Evolutionary conservation across 30 jellyfish, hydroid and myxozoan species (phyloP), one percentile per base, ranked within the genome.

Genomic region (Hydractinia symbiolongicarpus): DNA sequence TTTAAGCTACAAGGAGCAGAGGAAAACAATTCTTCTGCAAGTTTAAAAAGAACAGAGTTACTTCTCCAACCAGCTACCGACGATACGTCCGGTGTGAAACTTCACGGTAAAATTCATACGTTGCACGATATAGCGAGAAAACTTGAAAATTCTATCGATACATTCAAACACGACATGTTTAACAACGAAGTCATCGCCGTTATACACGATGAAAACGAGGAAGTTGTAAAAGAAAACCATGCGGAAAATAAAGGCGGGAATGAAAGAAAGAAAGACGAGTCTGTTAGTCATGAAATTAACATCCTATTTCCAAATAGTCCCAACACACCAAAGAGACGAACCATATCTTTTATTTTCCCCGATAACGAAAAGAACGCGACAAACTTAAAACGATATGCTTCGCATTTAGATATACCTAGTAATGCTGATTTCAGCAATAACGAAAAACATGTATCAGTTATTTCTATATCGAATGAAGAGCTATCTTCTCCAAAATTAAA

Each of bases 401-500:
- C 74, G 74, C 19, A 64, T 13, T 64, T 64, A 64, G 74, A 64
- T n/a, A 51, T 64, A n/a, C 74, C 74, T 64, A n/a, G 6, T 64
- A 1, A 16, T 58, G 40, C 19, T 13, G 74, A 64, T 6, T 44
- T 44, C 19, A 13, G 9, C 52, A 13, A n/a, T 7, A 7, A 44
- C 9, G 74, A 64, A 2, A 64, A 64, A 51, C 74, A 64, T 13
- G 16, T 64, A 7, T 64, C 74, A 7, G 40, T 64, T 44, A 44
- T 64, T 13, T 64, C 74, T 6, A 51, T 64, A 6, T 44, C 19
- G 5, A 51, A 13, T 64, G 19, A 44, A 64, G 52, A 64, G 40
- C 17, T 64, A 64, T 64, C 74, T 13, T 64, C 74, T 0, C 74
- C 74, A 1, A 64, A 51, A 13, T 51, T 64, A 51, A 13, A 44